Conservation (phyloP, 2,888 invertebrate species). For the Stomorhina lunata region DNA sequence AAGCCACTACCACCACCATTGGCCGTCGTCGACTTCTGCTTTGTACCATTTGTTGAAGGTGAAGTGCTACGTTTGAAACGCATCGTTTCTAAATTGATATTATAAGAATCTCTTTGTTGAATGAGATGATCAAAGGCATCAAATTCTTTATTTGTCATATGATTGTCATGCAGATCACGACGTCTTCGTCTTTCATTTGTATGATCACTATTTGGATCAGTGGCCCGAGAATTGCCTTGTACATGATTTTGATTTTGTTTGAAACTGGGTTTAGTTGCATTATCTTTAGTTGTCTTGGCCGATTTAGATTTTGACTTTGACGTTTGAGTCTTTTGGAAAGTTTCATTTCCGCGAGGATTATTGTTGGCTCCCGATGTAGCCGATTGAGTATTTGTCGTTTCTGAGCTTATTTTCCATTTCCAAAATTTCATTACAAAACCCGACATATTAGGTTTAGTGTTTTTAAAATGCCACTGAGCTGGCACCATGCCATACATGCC, state of each 20-base stretch:
- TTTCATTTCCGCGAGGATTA: constrained; percentile 62
- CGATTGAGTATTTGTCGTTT: constrained; percentile 65
- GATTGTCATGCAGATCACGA: constrained; percentile 67
- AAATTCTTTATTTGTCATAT: constrained; percentile 68
- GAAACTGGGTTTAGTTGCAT: constrained; percentile 64
- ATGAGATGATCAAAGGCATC: constrained; percentile 75
- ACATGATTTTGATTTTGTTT: constrained; percentile 66
- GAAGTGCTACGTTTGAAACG: constrained; percentile 67
- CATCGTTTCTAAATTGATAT: constrained; percentile 69
- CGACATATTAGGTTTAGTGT: constrained; percentile 82
- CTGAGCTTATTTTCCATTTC: constrained; percentile 83
- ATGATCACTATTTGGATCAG: not conserved
- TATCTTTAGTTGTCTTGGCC: constrained; percentile 67
- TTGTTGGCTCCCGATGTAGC: constrained; percentile 54
- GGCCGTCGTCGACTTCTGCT: constrained; percentile 69
- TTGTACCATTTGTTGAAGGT: constrained; percentile 68
- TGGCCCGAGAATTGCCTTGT: constrained; percentile 11
- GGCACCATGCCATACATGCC: constrained; percentile 88
- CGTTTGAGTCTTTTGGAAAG: constrained; percentile 61
- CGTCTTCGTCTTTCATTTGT: constrained; percentile 46
- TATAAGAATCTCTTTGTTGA: constrained; percentile 74
- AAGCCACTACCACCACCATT: constrained; percentile 60
- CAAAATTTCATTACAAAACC: constrained; percentile 92
- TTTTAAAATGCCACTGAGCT: constrained; percentile 82
- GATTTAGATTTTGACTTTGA: constrained; percentile 70